These are phyloP conservation scores for Solenodon paradoxus DNA, from an alignment of 2,113 vertebrate genomes.

Conservation along the genomic window DNA sequence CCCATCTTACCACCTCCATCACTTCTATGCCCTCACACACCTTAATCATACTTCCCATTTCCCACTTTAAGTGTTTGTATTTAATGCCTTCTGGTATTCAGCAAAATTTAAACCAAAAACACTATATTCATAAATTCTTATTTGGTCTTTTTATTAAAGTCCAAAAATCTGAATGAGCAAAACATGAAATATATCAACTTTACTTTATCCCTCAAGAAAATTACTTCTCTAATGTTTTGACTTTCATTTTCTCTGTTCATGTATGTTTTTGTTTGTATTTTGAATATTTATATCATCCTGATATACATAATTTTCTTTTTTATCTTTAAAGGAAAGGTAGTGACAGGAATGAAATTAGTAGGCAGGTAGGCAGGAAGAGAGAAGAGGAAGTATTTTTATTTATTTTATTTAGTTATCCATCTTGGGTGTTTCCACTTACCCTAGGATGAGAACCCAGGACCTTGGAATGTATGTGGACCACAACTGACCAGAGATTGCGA, in stretches of 20 bases:
- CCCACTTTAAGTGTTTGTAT: background rate
- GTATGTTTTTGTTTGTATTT: background rate
- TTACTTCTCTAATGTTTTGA: background rate
- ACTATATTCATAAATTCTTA: background rate
- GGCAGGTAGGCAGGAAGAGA: no score
- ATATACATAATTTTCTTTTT: no score
- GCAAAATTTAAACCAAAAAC: background rate
- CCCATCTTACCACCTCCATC: fast-evolving
- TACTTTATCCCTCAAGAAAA: background rate
- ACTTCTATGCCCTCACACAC: background rate
- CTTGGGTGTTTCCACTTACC: no score
- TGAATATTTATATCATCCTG: background rate
- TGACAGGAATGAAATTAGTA: no score
- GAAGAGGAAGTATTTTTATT: no score
- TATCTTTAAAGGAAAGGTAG: no score
- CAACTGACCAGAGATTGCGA: no score
- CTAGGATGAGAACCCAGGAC: no score
- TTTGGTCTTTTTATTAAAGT: background rate
- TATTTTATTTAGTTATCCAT: no score
- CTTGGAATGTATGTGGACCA: no score
- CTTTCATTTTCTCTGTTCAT: background rate
- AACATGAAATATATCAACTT: background rate
- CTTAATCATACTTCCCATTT: background rate
- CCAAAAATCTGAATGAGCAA: background rate
- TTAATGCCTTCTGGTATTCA: background rate